Base-by-base conservation (phyloP, 2,888 invertebrate genomes). In the Elmis aenea region DNA sequence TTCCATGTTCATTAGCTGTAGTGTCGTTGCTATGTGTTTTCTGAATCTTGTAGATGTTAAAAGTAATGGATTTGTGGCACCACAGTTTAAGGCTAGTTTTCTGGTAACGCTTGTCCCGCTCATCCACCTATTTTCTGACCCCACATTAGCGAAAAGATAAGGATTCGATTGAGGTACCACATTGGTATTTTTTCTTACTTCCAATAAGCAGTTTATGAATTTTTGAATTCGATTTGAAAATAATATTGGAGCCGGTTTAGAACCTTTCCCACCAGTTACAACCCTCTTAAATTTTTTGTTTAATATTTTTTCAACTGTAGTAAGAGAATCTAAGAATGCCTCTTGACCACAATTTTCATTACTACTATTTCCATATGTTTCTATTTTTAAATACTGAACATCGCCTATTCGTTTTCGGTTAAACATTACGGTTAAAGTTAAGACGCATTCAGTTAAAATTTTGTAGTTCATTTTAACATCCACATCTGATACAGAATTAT, bases 1-100 rank as follows among this genome's bases (percentile, higher is more conserved):
- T 23, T 45, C 20, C 29, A 54, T 38, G 3, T 2, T 38, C 46
- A 54, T 39, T 13, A 52, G 23, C 12, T 52, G 50, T 4, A 51
- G 16, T 4, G 42, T 48, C 5, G 51, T 54, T 1, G 52, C 49
- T 24, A 54, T 51, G 11, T 37, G 37, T 11, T 39, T 40, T 11
- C 40, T 25, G 16, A 44, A 40, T 30, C 11, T 40, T 16, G 40
- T 44, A 5, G 33, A 37, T 16, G 33, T 44, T 16, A 40, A 22
- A 2, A 41, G 14, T 5, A 16, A 6, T 11, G 40, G 31, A n/a
- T 41, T 11, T 37, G 25, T 33, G 2, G 24, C 34, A 6, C 35
- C 29, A 25, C 38, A 38, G n/a, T 32, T 13, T 15, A 22, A n/a
- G 5, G 41, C 31, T 1, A 38, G 22, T 6, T 13, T n/a, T 29